These are phyloP conservation scores for Hypena proboscidalis DNA, from an alignment of 2,888 invertebrate genomes.

Conservation along the genomic window DNA sequence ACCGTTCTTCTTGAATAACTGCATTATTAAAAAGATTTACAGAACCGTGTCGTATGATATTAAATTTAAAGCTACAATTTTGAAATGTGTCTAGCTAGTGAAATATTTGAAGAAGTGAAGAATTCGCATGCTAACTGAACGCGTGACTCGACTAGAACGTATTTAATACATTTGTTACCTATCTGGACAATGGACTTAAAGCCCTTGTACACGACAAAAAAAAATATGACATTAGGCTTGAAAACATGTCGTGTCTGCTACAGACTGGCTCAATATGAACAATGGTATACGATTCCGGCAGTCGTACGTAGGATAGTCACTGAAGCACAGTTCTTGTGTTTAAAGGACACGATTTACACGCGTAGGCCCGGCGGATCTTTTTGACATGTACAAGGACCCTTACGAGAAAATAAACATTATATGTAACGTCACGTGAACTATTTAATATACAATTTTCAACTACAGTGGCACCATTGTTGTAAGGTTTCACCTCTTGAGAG, in stretches of 20 bases:
- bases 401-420: slow-evolving; percentile 14
- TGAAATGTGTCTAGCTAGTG: slow-evolving; percentile 70
- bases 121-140: slow-evolving; percentile 27
- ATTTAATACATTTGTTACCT: slow-evolving; percentile 19
- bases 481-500: slow-evolving; percentile 11
- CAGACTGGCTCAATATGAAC: too few species aligned
- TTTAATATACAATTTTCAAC: slow-evolving; percentile 17
- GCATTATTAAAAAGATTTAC: slow-evolving; percentile 39
- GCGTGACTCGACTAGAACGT: slow-evolving; percentile 25
- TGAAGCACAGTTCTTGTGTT: too few species aligned
- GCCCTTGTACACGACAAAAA: too few species aligned
- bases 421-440: slow-evolving; percentile 17
- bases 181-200: slow-evolving; percentile 23
- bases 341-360: too few species aligned
- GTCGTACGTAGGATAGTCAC: too few species aligned
- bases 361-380: too few species aligned
- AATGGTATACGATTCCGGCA: too few species aligned
- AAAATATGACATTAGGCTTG: too few species aligned
- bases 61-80: slow-evolving; percentile 75
- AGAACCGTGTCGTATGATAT: slow-evolving; percentile 55
- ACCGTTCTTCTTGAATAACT: background rate
- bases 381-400: too few species aligned
- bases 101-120: slow-evolving; percentile 37
- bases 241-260: too few species aligned
- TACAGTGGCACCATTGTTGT: slow-evolving; percentile 34